Conservation (phyloP, 2,888 invertebrate genomes). For the Tipula confusa region DNA sequence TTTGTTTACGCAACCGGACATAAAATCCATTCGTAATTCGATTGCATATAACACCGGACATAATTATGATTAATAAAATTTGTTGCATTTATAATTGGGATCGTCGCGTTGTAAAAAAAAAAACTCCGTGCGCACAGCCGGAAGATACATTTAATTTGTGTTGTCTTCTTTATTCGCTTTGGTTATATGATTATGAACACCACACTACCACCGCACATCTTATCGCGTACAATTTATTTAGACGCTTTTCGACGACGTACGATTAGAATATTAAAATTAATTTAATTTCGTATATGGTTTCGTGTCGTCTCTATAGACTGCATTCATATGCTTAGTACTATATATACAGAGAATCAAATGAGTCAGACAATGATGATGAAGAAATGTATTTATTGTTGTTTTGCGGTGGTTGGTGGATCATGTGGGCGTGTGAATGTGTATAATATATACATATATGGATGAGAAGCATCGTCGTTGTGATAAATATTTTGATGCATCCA, state of each 20-base stretch:
- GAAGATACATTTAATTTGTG: neutral
- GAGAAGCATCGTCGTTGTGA: neutral
- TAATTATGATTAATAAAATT: slow-evolving; percentile 25
- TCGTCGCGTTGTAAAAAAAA: neutral
- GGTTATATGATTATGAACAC: neutral
- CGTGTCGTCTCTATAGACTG: no score
- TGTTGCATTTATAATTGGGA: neutral
- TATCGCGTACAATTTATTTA: neutral
- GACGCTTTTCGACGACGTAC: neutral
- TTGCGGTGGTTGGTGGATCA: no score
- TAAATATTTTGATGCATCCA: neutral
- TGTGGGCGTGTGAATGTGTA: neutral
- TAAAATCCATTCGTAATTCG: neutral
- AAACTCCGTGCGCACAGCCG: neutral
- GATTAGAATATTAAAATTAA: slow-evolving; percentile 25
- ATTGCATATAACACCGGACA: neutral
- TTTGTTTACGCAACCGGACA: neutral
- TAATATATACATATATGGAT: neutral
- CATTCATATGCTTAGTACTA: neutral
- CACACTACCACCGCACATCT: neutral
- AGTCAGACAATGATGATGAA: neutral
- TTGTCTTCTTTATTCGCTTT: neutral
- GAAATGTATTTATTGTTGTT: neutral
- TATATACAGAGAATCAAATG: neutral
- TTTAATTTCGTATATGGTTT: neutral